These are phyloP conservation scores for Gymnarchus niloticus DNA, from an alignment of 2,113 vertebrate genomes.

Conservation along the genomic window DNA sequence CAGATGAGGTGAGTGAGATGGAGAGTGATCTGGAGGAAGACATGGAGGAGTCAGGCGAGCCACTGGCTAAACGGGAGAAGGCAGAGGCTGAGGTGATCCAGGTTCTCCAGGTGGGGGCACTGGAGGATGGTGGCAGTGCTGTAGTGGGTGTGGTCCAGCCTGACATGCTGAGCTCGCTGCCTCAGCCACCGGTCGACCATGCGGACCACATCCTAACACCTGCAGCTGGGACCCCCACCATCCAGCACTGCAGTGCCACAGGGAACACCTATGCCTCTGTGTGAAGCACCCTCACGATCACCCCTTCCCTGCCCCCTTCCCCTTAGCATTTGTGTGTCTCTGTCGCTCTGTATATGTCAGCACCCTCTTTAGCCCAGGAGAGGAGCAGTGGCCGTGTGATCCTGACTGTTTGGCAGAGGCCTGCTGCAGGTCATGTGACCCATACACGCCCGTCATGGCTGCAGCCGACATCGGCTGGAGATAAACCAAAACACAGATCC, in stretches of 20 bases:
- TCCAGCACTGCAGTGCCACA: slow-evolving; percentile 66
- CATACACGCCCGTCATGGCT: neutral
- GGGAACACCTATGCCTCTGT: slow-evolving; percentile 70
- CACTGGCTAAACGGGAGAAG: slow-evolving; percentile 65
- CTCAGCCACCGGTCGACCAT: slow-evolving; percentile 52
- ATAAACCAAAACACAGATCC: slow-evolving; percentile 19
- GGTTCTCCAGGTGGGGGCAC: slow-evolving; percentile 64
- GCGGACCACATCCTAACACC: slow-evolving; percentile 61
- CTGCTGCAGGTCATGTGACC: slow-evolving; percentile 3
- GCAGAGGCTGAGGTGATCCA: slow-evolving; percentile 63
- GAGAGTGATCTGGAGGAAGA: slow-evolving; percentile 70
- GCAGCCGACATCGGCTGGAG: neutral
- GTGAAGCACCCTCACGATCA: slow-evolving; percentile 39
- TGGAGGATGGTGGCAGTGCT: slow-evolving; percentile 61
- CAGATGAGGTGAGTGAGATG: slow-evolving; percentile 67
- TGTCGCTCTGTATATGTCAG: slow-evolving; percentile 14
- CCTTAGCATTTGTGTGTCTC: slow-evolving; percentile 26
- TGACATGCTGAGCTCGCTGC: slow-evolving; percentile 56
- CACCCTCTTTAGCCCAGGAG: slow-evolving; percentile 38
- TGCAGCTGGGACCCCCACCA: slow-evolving; percentile 56
- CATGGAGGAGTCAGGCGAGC: slow-evolving; percentile 58
- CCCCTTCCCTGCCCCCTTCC: neutral
- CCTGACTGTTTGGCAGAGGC: neutral
- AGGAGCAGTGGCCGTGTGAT: neutral
- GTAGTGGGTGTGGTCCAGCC: slow-evolving; percentile 67